Evolutionary conservation across 2,113 vertebrate genomes (phyloP).

Genomic region (Labeo rohita): DNA sequence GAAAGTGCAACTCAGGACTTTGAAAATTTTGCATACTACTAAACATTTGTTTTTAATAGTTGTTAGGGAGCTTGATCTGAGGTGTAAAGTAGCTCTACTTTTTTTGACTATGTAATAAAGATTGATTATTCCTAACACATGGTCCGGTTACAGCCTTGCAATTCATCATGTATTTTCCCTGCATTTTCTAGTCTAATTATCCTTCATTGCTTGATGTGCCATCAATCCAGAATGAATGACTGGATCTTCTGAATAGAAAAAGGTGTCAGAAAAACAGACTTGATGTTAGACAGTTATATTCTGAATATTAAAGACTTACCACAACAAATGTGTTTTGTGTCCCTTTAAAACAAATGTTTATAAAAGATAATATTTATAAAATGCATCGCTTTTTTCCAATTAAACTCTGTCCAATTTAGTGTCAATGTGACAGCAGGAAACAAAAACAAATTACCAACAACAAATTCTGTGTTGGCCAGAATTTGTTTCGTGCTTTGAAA

Average conservation of each 20-base stretch:
- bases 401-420: not conserved
- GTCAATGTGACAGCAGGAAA: not conserved
- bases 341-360: not conserved
- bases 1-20: constrained; percentile 4
- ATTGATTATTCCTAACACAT: constrained; percentile 37
- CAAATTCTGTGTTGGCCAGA: not conserved
- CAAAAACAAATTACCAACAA: not conserved
- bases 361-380: not conserved
- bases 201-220: constrained; percentile 22
- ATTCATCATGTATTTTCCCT: constrained; percentile 42
- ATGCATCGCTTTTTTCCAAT: not conserved
- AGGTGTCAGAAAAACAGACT: not conserved
- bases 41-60: constrained; percentile 43
- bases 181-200: constrained; percentile 1
- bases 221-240: constrained; percentile 33
- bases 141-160: constrained; percentile 14
- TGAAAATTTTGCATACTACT: not conserved
- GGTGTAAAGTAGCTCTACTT: constrained; percentile 49
- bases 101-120: constrained; percentile 42
- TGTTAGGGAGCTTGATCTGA: constrained; percentile 43
- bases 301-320: not conserved
- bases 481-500: not conserved
- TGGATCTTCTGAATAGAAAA: not conserved
- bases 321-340: constrained; percentile 3
- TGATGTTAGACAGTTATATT: not conserved